Evolutionary conservation across 2,888 invertebrate genomes (phyloP).

Genomic region (Bimastos eiseni): DNA sequence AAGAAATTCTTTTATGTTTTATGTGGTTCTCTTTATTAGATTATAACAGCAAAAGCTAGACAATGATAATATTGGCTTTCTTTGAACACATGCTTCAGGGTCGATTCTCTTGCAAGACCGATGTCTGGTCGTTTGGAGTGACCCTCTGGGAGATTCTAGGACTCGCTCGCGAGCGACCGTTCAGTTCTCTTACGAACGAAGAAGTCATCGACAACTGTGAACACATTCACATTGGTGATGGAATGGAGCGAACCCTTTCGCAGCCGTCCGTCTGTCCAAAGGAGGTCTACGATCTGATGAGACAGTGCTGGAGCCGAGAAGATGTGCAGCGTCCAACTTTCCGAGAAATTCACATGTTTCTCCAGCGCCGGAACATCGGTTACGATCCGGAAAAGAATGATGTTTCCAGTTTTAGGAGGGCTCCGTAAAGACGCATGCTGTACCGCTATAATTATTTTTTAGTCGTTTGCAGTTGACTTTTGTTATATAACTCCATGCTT

Average conservation of each 20-base stretch:
- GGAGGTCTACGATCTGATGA: constrained; percentile 83
- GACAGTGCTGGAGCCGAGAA: constrained; percentile 84
- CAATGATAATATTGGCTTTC: not conserved
- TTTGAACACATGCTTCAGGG: constrained; percentile 67
- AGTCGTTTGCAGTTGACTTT: not conserved
- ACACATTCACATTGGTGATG: constrained; percentile 62
- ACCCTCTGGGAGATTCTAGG: constrained; percentile 84
- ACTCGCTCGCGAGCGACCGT: constrained; percentile 77
- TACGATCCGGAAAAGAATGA: constrained; percentile 34
- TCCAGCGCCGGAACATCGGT: constrained; percentile 62
- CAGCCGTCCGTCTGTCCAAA: constrained; percentile 86
- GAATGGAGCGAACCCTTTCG: constrained; percentile 72
- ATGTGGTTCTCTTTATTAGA: not conserved
- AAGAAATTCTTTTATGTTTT: not conserved
- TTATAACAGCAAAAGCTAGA: not conserved
- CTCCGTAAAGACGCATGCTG: not conserved
- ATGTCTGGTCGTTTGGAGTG: constrained; percentile 90
- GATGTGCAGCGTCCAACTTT: constrained; percentile 81
- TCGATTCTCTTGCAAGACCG: constrained; percentile 82
- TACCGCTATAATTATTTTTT: not conserved
- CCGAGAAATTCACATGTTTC: constrained; percentile 80
- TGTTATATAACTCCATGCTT: constrained; percentile 6
- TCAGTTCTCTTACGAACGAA: constrained; percentile 75
- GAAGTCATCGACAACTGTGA: constrained; percentile 77
- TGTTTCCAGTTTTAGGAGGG: not conserved